Base-by-base conservation (phyloP, 2,113 vertebrate genomes). In the Corydoras maculifer region DNA sequence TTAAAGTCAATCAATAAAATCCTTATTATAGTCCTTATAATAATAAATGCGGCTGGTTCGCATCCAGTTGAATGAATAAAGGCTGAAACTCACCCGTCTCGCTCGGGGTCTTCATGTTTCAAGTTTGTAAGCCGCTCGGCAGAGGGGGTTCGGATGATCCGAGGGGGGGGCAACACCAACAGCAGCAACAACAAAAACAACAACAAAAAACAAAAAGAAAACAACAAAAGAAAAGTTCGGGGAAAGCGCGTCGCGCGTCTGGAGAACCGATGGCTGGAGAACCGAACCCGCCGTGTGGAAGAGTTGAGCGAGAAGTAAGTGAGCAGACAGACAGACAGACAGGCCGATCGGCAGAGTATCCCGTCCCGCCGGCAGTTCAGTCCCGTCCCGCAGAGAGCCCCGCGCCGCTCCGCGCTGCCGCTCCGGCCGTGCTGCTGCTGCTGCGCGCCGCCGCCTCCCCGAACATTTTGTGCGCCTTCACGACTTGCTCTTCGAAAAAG, bases 31-130 rank as follows among this genome's bases (percentile, higher is more conserved):
- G 18, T 25, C 18, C 18, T 25, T 25, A 25, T 25, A 25, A 25
- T 25, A 25, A 25, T 25, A 25, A 25, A 61, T 12, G 29, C 3
- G 29, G 29, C 5, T 12, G 14, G 29, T 4, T 13, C 8, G 1
- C 1, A 6, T 12, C 1, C 3, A 25, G 10, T 2, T 0, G 35
- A 48, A n/a, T 5, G 4, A 2, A 2, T 4, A 11, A 63, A 12
- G 12, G 5, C 51, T 53, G 10, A 31, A 71, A 80, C 79, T 76
- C 71, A 80, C 79, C 79, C 79, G 79, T 71, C 12, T 80, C 79
- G 69, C 76, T 73, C 68, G 70, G 79, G 70, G 79, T 78, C 57
- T 80, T 80, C 79, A 80, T 80, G 73, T 57, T 14, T 13, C 14
- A 10, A 51, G 69, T 65, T 51, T 54, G 11, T 64, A 58, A n/a